These are phyloP conservation scores for Morpho helenor DNA, from an alignment of 2,888 invertebrate species.

Conservation along the genomic window DNA sequence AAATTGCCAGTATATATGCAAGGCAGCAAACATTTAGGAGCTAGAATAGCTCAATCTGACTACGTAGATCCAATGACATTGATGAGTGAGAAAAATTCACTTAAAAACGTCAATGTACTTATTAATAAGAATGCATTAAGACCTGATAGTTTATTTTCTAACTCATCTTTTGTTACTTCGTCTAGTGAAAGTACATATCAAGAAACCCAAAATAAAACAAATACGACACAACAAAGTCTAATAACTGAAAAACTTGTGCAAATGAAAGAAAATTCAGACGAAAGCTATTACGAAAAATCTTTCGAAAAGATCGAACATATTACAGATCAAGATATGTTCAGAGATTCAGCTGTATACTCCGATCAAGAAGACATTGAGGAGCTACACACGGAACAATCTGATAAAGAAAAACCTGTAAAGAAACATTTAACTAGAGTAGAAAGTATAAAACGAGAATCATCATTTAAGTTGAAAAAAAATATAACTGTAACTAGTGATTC, in stretches of 20 bases:
- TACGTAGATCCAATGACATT: conserved; percentile 90
- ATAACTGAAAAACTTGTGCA: conserved; percentile 31
- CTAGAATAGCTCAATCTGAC: conserved; percentile 92
- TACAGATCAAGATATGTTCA: conserved; percentile 83
- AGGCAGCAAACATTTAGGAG: conserved; percentile 90
- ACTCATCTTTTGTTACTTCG: conserved; percentile 76
- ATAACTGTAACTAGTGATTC: conserved; percentile 39
- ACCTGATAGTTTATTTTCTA: conserved; percentile 78
- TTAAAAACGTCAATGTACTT: conserved; percentile 79
- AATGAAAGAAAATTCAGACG: conserved; percentile 64
- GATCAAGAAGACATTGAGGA: conserved; percentile 82
- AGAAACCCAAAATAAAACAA: conserved; percentile 43
- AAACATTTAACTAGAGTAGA: conserved; percentile 51
- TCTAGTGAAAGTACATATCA: conserved; percentile 75
- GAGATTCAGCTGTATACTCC: conserved; percentile 91
- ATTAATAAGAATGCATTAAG: conserved; percentile 80
- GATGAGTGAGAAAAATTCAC: conserved; percentile 64
- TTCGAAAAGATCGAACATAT: conserved; percentile 87
- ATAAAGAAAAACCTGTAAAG: conserved; percentile 34
- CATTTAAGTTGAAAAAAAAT: conserved; percentile 47
- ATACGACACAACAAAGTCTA: conserved; percentile 16
- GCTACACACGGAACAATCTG: conserved; percentile 36
- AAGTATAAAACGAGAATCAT: conserved; percentile 50
- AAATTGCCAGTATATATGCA: conserved; percentile 83
- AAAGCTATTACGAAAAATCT: conserved; percentile 87